phyloP scores from a whole-genome alignment of 2,888 invertebrate genomes.

The Noctua pronuba region DNA sequence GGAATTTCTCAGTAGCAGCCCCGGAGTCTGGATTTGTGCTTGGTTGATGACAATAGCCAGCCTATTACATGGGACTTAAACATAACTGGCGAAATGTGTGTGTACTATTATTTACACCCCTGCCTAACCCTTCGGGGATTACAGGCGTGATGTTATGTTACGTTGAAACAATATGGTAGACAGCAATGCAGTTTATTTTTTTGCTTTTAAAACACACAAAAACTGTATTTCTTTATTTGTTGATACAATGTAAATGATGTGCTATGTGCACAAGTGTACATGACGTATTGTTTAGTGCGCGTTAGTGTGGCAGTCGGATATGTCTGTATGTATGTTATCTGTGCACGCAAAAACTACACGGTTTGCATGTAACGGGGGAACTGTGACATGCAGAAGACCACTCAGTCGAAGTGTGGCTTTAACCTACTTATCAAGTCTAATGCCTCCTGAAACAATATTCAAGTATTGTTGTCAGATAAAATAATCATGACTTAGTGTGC shows the following conservation, averaged over 20 bases:
- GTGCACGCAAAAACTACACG: not conserved
- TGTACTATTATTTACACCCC: no score
- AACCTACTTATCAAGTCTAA: not conserved
- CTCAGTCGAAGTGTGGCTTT: not conserved
- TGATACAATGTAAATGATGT: not conserved
- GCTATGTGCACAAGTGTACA: not conserved
- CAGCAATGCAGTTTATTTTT: not conserved
- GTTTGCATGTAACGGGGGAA: not conserved
- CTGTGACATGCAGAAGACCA: not conserved
- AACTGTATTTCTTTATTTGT: not conserved
- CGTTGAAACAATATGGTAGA: not conserved
- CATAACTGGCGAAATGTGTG: no score
- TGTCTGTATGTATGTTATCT: not conserved
- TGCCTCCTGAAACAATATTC: not conserved
- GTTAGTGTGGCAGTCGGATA: not conserved
- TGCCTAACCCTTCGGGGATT: no score
- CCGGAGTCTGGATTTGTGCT: no score
- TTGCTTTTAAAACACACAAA: not conserved
- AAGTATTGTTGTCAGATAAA: constrained; percentile 17
- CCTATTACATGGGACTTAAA: no score
- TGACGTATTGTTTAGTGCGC: not conserved
- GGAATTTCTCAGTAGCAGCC: no score
- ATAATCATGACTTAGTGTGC: not conserved
- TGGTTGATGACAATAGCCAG: no score
- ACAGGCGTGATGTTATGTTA: no score